Percentiles rank a stretch among this genome's conserved stretches.
Conservation (phyloP, 2,113 vertebrate species). For the Malurus elegans region DNA sequence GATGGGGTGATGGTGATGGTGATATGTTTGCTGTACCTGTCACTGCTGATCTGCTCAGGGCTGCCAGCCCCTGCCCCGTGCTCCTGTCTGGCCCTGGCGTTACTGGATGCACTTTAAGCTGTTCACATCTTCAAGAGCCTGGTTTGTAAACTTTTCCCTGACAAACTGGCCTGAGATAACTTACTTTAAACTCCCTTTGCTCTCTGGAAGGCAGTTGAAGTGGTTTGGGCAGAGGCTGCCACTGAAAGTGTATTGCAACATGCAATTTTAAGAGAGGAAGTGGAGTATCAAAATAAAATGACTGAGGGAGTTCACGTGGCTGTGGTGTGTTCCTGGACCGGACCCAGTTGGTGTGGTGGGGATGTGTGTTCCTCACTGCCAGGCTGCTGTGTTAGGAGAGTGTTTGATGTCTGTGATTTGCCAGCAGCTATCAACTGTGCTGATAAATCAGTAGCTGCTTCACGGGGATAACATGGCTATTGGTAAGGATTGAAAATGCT, state of each 20-base stretch:
- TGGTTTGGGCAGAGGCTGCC: background rate
- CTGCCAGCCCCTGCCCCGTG: background rate
- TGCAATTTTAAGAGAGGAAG: background rate
- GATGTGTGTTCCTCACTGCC: background rate
- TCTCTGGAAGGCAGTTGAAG: background rate
- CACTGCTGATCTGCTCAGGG: background rate
- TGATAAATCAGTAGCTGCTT: background rate
- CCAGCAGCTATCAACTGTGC: background rate
- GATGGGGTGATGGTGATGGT: too few relatives aligned
- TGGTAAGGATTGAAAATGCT: background rate
- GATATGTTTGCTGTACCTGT: background rate
- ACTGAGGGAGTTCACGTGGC: accelerated
- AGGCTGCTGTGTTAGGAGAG: background rate
- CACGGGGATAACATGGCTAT: background rate
- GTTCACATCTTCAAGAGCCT: accelerated
- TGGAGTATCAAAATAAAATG: background rate
- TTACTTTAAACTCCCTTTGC: background rate
- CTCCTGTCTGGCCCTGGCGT: background rate
- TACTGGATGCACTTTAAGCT: background rate
- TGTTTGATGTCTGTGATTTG: accelerated
- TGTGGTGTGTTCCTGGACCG: background rate
- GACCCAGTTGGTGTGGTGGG: accelerated
- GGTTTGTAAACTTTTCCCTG: background rate
- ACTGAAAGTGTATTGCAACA: background rate
- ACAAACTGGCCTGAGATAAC: background rate